A percentile compares a stretch with the other conserved stretches of the same genome.
These are phyloP conservation scores for Dreissena rostriformis DNA, from an alignment of 1,140 invertebrate species.

Conservation along the genomic window DNA sequence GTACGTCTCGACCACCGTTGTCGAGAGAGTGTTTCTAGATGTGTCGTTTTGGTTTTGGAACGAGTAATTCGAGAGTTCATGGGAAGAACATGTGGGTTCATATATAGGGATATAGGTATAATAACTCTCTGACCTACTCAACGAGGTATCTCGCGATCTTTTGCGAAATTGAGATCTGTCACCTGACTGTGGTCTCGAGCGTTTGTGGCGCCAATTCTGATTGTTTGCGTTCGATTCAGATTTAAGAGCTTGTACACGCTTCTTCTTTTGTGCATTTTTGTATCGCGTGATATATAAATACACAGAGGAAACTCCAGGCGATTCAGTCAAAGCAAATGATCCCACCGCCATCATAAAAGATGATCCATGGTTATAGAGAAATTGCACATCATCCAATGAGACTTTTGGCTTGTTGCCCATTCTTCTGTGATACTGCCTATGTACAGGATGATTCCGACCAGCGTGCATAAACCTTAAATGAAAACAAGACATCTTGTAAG, in stretches of 20 bases:
- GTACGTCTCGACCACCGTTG: constrained; percentile 76
- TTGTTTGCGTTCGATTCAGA: constrained; percentile 61
- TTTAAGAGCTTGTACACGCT: constrained; percentile 74
- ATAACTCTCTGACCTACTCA: constrained; percentile 78
- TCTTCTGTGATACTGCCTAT: constrained; percentile 81
- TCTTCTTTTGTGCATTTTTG: constrained; percentile 78
- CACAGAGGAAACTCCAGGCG: constrained; percentile 80
- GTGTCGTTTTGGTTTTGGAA: constrained; percentile 74
- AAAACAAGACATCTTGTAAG: too few relatives aligned
- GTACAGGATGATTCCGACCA: constrained; percentile 79
- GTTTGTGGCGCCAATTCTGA: constrained; percentile 66
- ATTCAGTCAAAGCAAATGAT: constrained; percentile 78
- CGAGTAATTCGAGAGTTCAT: constrained; percentile 79
- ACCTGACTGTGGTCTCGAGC: constrained; percentile 66
- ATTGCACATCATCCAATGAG: constrained; percentile 73
- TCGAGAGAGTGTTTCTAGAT: constrained; percentile 79
- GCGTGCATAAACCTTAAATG: constrained; percentile 76
- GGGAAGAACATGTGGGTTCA: constrained; percentile 72
- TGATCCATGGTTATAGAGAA: constrained; percentile 78
- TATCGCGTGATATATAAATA: constrained; percentile 80
- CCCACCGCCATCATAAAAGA: constrained; percentile 80
- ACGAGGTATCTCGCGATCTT: constrained; percentile 75
- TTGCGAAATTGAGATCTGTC: constrained; percentile 74
- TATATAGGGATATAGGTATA: constrained; percentile 80
- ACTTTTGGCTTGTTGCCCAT: constrained; percentile 77